These are phyloP conservation scores for Pangasianodon gigas DNA, from an alignment of 2,113 vertebrate species.

Conservation along the genomic window DNA sequence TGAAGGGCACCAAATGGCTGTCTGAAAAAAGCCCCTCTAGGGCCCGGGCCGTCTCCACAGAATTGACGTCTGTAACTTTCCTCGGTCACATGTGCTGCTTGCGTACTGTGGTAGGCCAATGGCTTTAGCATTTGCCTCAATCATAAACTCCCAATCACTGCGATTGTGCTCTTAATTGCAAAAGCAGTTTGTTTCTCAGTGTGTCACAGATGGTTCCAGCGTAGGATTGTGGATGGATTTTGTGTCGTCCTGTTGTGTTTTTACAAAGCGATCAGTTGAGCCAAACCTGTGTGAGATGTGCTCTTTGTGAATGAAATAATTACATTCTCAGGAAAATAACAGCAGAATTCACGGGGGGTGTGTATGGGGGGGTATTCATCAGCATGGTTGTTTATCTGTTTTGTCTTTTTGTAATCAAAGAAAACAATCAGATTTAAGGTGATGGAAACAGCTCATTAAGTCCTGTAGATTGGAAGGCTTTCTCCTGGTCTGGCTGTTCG, in stretches of 20 bases:
- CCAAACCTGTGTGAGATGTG: neutral
- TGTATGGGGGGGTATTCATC: slow-evolving; percentile 18
- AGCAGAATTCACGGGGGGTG: slow-evolving; percentile 12
- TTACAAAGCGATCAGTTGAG: neutral
- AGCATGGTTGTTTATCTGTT: slow-evolving; percentile 43
- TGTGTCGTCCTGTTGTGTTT: slow-evolving; percentile 11
- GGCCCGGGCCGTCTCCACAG: slow-evolving; percentile 63
- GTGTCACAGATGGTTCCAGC: slow-evolving; percentile 22
- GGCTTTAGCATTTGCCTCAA: slow-evolving; percentile 51
- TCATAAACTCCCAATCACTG: slow-evolving; percentile 30
- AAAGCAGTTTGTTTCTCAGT: slow-evolving; percentile 31
- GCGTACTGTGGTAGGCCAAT: slow-evolving; percentile 35
- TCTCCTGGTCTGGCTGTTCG: slow-evolving; percentile 57
- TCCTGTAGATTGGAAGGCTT: slow-evolving; percentile 66
- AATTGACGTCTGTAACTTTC: slow-evolving; percentile 56
- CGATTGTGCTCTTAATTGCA: neutral
- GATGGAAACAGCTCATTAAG: slow-evolving; percentile 73
- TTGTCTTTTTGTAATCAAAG: slow-evolving; percentile 46
- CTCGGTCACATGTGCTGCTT: slow-evolving; percentile 51
- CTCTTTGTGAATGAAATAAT: slow-evolving; percentile 9
- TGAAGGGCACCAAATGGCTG: slow-evolving; percentile 69
- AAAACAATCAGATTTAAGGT: slow-evolving; percentile 61
- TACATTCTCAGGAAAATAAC: slow-evolving; percentile 37
- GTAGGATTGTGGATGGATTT: neutral
- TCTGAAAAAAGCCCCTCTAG: slow-evolving; percentile 65